These are phyloP conservation scores for Psylliodes chrysocephalus DNA, from an alignment of 2,888 invertebrate genomes.

Conservation along the genomic window DNA sequence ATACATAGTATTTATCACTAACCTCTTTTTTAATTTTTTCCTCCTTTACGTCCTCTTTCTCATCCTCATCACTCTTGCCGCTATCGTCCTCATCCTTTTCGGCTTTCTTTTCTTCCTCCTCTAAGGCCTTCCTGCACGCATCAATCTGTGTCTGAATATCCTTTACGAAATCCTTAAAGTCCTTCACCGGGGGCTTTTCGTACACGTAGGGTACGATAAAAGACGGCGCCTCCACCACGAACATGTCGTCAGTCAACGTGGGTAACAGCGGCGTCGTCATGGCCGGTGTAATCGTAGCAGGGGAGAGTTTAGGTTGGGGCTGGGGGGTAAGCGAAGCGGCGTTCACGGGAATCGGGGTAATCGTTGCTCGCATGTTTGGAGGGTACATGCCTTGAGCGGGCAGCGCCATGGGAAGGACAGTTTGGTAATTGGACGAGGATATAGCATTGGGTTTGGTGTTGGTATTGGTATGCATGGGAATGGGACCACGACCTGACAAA, in stretches of 20 bases:
- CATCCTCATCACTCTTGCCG: constrained; percentile 55
- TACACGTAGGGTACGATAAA: constrained; percentile 94
- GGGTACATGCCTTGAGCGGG: constrained; percentile 75
- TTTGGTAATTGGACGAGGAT: constrained; percentile 59
- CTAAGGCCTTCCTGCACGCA: constrained; percentile 54
- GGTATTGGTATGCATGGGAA: constrained; percentile 65
- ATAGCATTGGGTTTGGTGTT: constrained; percentile 47
- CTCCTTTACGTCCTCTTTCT: constrained; percentile 42
- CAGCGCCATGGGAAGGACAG: constrained; percentile 66
- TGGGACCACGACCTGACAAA: constrained; percentile 71
- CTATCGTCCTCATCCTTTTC: constrained; percentile 64
- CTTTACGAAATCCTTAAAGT: constrained; percentile 78
- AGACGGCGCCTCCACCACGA: constrained; percentile 91
- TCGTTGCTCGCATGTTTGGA: constrained; percentile 69
- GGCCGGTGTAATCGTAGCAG: constrained; percentile 54
- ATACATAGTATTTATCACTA: too few species aligned
- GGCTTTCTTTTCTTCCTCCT: constrained; percentile 57
- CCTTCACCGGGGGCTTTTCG: constrained; percentile 86
- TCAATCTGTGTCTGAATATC: constrained; percentile 66
- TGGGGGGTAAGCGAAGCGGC: constrained; percentile 52
- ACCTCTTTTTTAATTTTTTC: constrained; percentile 49
- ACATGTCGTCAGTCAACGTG: constrained; percentile 90
- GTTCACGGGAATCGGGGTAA: constrained; percentile 67
- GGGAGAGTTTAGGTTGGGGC: constrained; percentile 54
- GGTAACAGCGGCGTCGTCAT: constrained; percentile 74